Percentiles rank a stretch among this genome's conserved stretches.
Evolutionary conservation across 2,888 invertebrate species (phyloP).

Genomic region (Pachycephus smyrnensis): DNA sequence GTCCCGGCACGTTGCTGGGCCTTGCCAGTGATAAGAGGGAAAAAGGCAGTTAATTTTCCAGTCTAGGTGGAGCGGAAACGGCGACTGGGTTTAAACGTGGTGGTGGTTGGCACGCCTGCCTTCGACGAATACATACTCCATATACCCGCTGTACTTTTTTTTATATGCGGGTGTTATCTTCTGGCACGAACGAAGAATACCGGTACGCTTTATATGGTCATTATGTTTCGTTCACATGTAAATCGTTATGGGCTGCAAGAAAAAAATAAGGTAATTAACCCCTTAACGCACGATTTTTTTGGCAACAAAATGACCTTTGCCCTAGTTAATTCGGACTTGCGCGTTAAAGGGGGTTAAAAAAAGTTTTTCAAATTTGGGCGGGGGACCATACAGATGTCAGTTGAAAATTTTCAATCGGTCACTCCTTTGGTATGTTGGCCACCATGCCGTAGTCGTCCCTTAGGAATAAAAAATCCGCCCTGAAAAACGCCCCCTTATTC

Average conservation of each 20-base stretch:
- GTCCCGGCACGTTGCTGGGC: conserved; percentile 15
- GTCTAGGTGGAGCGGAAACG: conserved; percentile 36
- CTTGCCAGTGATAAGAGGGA: conserved; percentile 44
- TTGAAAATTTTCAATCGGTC: neutral
- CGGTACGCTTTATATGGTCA: neutral
- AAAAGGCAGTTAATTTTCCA: conserved; percentile 52
- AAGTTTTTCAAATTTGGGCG: no score
- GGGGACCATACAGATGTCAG: neutral
- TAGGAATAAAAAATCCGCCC: conserved; percentile 47
- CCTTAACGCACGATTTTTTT: no score
- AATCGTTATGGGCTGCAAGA: neutral
- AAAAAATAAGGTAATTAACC: no score
- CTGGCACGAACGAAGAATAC: neutral
- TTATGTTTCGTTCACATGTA: neutral
- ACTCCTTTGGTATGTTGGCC: neutral
- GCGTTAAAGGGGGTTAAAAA: no score
- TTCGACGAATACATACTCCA: neutral
- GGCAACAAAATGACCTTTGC: no score
- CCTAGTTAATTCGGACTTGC: no score
- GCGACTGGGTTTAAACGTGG: conserved; percentile 11
- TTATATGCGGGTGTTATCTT: conserved; percentile 56
- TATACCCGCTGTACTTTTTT: neutral
- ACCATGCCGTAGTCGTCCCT: conserved; percentile 27
- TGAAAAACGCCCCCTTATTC: conserved; percentile 44
- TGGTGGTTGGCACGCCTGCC: neutral